A percentile compares a stretch with the other conserved stretches of the same genome.
Conservation (phyloP, 1,140 invertebrate genomes). For the Zaprionus taronus region DNA sequence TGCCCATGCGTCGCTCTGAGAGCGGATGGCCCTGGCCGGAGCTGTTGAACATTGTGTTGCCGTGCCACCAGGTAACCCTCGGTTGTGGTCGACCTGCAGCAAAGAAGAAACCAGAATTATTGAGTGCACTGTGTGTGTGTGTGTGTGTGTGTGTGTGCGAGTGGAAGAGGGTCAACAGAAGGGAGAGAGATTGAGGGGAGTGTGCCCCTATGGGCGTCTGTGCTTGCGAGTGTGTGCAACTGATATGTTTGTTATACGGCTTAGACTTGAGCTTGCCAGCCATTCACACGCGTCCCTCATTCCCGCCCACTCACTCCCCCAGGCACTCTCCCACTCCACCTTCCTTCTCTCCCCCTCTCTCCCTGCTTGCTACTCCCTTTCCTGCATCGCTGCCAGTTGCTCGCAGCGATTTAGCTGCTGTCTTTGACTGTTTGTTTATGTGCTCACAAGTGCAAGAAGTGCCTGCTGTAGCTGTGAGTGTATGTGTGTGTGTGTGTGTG, state of each 20-base stretch:
- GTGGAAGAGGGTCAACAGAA: constrained; percentile 7
- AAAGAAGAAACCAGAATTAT: constrained; percentile 67
- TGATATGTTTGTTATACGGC: constrained; percentile 77
- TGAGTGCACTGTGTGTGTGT: constrained; percentile 25
- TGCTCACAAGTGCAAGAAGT: constrained; percentile 73
- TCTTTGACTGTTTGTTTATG: constrained; percentile 75
- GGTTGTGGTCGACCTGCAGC: constrained; percentile 90
- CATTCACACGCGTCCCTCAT: constrained; percentile 11
- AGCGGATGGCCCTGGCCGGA: constrained; percentile 86
- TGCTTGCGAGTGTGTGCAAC: constrained; percentile 62
- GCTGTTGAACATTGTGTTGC: constrained; percentile 91
- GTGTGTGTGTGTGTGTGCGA: neutral
- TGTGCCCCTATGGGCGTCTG: neutral
- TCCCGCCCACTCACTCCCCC: neutral
- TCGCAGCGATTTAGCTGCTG: constrained; percentile 68
- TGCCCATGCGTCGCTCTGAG: constrained; percentile 88
- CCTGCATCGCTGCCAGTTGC: constrained; percentile 33
- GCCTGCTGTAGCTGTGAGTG: constrained; percentile 20
- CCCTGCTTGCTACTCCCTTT: neutral
- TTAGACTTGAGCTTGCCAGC: constrained; percentile 63
- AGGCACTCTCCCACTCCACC: neutral
- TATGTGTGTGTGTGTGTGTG: neutral
- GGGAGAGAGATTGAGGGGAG: neutral
- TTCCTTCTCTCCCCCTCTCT: neutral
- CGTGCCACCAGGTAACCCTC: constrained; percentile 93